These are phyloP conservation scores for Platynereis dumerilii DNA, from an alignment of 2,888 invertebrate species.

Conservation along the genomic window DNA sequence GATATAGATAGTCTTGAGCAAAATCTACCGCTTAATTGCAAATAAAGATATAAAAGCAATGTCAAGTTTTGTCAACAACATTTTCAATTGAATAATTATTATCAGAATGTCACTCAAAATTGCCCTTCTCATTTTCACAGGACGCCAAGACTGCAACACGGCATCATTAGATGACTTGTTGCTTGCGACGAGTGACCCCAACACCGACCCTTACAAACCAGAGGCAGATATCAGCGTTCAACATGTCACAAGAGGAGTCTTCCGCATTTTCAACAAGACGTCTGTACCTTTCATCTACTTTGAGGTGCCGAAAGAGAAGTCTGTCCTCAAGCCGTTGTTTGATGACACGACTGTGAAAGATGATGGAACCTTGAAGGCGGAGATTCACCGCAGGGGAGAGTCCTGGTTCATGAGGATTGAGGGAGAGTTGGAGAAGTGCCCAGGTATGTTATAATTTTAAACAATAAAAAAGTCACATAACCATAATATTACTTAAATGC, in stretches of 20 bases:
- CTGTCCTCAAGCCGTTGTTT: conserved; percentile 49
- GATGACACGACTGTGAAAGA: conserved; percentile 44
- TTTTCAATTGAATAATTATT: too few relatives aligned
- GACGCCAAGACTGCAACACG: conserved; percentile 35
- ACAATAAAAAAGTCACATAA: too few relatives aligned
- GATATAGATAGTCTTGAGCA: too few relatives aligned
- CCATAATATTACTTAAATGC: too few relatives aligned
- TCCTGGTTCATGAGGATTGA: conserved; percentile 33
- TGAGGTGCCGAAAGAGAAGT: conserved; percentile 43
- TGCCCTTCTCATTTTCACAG: too few relatives aligned
- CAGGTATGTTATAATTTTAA: conserved; percentile 29
- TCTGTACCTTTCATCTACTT: conserved; percentile 42
- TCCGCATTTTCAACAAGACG: conserved; percentile 37
- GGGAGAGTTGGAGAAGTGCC: conserved; percentile 37
- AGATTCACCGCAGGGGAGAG: conserved; percentile 40
- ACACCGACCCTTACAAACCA: conserved; percentile 33
- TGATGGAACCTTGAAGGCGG: conserved; percentile 45
- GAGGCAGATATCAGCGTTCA: conserved; percentile 32
- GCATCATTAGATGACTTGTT: conserved; percentile 31
- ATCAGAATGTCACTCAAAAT: too few relatives aligned
- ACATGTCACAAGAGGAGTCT: conserved; percentile 24
- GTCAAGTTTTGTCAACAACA: too few relatives aligned
- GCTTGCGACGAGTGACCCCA: conserved; percentile 21
- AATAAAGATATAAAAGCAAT: too few relatives aligned
- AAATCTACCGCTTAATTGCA: too few relatives aligned